These are phyloP conservation scores for Acanthacorydalis orientalis DNA, from an alignment of 2,888 invertebrate species.

Conservation along the genomic window DNA sequence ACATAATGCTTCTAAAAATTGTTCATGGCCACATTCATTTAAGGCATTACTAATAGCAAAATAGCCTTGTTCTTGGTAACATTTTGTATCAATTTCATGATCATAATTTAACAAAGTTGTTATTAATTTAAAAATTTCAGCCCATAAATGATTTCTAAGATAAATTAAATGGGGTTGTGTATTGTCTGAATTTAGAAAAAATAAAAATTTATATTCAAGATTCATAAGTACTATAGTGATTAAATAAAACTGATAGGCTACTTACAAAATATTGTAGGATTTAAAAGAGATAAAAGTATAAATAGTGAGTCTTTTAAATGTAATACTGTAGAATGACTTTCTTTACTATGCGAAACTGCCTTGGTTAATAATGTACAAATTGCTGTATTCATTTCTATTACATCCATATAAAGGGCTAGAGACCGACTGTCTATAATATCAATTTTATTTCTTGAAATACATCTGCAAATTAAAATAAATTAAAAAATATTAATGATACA, in stretches of 20 bases:
- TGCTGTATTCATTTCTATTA: conserved; percentile 31
- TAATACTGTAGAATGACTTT: conserved; percentile 23
- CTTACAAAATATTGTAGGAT: conserved; percentile 28
- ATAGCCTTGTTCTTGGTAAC: background rate
- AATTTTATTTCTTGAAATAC: conserved; percentile 23
- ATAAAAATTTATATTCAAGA: conserved; percentile 4
- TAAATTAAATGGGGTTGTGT: conserved; percentile 22
- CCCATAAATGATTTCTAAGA: conserved; percentile 31
- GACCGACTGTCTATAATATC: conserved; percentile 21
- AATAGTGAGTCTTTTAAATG: conserved; percentile 31
- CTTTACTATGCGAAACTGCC: conserved; percentile 22
- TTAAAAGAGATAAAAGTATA: conserved; percentile 25
- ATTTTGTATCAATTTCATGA: conserved; percentile 10
- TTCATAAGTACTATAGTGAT: conserved; percentile 6
- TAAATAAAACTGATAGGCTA: conserved; percentile 11
- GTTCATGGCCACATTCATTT: conserved; percentile 13
- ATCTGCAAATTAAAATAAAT: conserved; percentile 18
- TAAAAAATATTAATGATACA: conserved; percentile 7
- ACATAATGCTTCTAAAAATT: conserved; percentile 21
- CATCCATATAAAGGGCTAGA: conserved; percentile 26
- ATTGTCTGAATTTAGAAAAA: conserved; percentile 19
- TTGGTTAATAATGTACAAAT: conserved; percentile 28
- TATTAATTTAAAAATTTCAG: conserved; percentile 28
- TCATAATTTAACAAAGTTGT: conserved; percentile 19
- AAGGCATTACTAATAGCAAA: conserved; percentile 10